These are phyloP conservation scores for Temnothorax ravouxi DNA, from an alignment of 2,888 invertebrate genomes.

Conservation along the genomic window DNA sequence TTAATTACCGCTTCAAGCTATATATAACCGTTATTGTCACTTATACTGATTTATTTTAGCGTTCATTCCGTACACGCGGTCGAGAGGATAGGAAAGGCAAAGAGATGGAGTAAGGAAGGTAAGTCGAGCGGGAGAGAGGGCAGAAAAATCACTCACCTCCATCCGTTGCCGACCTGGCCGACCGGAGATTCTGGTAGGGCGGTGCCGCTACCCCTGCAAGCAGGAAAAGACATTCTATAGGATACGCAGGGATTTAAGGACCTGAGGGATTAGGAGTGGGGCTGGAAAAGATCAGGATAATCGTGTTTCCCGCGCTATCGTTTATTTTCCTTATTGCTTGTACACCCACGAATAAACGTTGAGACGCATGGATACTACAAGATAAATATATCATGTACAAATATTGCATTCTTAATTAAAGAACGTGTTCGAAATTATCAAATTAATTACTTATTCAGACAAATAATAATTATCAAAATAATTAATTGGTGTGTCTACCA, in stretches of 20 bases:
- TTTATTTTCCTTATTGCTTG: background rate
- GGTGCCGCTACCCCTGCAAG: conserved; percentile 87
- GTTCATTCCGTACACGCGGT: background rate
- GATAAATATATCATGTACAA: background rate
- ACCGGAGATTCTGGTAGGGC: conserved; percentile 87
- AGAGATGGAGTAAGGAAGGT: conserved; percentile 30
- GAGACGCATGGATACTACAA: background rate
- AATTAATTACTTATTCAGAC: conserved; percentile 1
- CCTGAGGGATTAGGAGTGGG: conserved; percentile 34
- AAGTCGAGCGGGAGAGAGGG: conserved; percentile 30
- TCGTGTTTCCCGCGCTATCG: conserved; percentile 16
- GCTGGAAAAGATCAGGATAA: conserved; percentile 61
- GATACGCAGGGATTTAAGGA: conserved; percentile 77
- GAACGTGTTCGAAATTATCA: background rate
- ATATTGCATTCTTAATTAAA: background rate
- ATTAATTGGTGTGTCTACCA: background rate
- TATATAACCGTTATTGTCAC: background rate
- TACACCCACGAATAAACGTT: conserved; percentile 4
- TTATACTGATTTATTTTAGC: background rate
- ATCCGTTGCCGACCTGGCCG: conserved; percentile 87
- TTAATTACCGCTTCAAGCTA: background rate
- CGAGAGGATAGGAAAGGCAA: background rate
- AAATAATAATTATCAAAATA: background rate
- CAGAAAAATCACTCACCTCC: conserved; percentile 87
- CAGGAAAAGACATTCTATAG: conserved; percentile 82